A percentile compares a stretch with the other conserved stretches of the same genome.
Conservation (phyloP, 2,797 vertebrate genomes). For the Aldrovandia affinis region DNA sequence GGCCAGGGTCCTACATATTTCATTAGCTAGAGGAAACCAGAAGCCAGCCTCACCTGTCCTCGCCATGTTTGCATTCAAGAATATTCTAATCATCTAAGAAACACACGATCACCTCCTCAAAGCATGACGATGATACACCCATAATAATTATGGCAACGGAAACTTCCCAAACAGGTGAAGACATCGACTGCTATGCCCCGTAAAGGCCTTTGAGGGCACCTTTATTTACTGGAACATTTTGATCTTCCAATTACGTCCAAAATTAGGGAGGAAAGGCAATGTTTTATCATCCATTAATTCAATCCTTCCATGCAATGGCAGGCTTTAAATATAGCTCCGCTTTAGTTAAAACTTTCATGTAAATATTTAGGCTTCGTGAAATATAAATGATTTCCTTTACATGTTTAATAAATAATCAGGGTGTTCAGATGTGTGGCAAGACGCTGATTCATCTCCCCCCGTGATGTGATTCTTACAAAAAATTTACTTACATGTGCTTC, state of each 20-base stretch:
- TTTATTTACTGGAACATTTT: not conserved
- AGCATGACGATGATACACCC: not conserved
- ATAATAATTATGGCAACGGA: not conserved
- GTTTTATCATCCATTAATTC: constrained; percentile 82
- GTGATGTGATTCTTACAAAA: too few relatives aligned
- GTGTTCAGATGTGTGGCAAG: constrained; percentile 63
- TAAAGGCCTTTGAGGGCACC: not conserved
- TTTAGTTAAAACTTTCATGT: constrained; percentile 84
- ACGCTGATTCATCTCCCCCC: constrained; percentile 19
- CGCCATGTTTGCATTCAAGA: not conserved
- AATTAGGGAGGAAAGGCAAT: constrained; percentile 48
- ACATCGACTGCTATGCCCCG: not conserved
- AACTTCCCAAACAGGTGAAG: not conserved
- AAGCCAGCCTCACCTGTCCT: constrained; percentile 22
- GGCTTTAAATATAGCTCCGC: constrained; percentile 74
- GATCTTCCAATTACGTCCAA: constrained; percentile 18
- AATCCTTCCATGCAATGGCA: constrained; percentile 62
- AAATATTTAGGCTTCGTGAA: constrained; percentile 82
- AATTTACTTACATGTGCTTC: too few relatives aligned
- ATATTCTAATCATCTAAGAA: not conserved
- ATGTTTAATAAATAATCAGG: constrained; percentile 84
- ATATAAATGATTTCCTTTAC: constrained; percentile 87
- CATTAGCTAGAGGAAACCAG: constrained; percentile 67
- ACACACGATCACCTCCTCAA: not conserved
- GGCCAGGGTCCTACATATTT: constrained; percentile 78